Evolutionary conservation across 1,140 invertebrate genomes (phyloP), one percentile per base, ranked within the genome.

Genomic region (Cyphomyrmex costatus): DNA sequence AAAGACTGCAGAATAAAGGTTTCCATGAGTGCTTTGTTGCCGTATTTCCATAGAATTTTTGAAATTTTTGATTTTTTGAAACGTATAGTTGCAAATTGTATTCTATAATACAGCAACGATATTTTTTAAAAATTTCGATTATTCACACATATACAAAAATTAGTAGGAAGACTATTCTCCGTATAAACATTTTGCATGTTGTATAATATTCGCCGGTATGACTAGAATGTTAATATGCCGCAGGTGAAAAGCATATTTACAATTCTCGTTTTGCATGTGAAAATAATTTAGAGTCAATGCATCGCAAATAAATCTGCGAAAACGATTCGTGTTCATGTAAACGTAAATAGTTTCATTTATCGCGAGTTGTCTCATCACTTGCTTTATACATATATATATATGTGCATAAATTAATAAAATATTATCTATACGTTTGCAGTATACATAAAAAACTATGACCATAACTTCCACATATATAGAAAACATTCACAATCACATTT

Each of bases 351-450:
- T 73, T 58, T 42, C 36, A 73, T 82, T 60, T 82, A 73, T 83
- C 68, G 42, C 61, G 24, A 8, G 0, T 63, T 61, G 53, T 83
- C 68, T 60, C 68, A 60, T 73, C 79, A 83, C 16, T 82, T 46
- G 36, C 70, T 71, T 33, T 30, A 74, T 51, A 61, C 24, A 46
- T 46, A 49, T 83, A 36, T 56, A 49, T 49, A 24, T 66, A 53
- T 73, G 56, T 80, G 49, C 33, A 83, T 83, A 74, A 83, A 74
- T 74, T 83, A 74, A 74, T 74, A 83, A 83, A 74, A 73, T 42
- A 12, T 24, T 12, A 1, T 82, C 58, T 58, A 73, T 46, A 60
- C 30, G 33, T 83, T 83, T 27, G 36, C 14, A 10, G 1, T 7
- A 3, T 56, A 2, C 27, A 0, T 56, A 46, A 46, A 71, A 74